These are phyloP conservation scores for Paralichthys olivaceus DNA, from an alignment of 2,113 vertebrate genomes.

Conservation along the genomic window DNA sequence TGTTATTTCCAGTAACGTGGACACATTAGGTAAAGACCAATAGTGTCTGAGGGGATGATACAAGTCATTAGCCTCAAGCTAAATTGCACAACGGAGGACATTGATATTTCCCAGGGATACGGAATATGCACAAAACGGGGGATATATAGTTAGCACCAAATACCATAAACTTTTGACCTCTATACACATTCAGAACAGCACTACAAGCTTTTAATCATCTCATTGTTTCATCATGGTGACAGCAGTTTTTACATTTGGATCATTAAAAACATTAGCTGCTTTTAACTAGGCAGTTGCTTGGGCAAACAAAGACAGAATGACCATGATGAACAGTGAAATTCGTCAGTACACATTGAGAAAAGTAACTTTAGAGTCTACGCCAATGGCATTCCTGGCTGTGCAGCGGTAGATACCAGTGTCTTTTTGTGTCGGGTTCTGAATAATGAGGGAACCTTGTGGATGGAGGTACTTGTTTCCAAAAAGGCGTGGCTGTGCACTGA, in stretches of 20 bases:
- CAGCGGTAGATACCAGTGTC: slow-evolving; percentile 91
- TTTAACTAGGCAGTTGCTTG: slow-evolving; percentile 71
- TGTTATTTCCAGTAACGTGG: background rate
- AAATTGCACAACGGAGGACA: background rate
- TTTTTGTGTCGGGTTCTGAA: slow-evolving; percentile 85
- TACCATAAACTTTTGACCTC: background rate
- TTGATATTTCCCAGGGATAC: slow-evolving; percentile 8
- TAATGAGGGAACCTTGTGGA: slow-evolving; percentile 89
- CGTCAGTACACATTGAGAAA: slow-evolving; percentile 89
- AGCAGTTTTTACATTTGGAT: slow-evolving; percentile 45
- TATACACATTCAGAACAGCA: slow-evolving; percentile 1
- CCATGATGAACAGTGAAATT: background rate
- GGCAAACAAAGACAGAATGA: slow-evolving; percentile 44
- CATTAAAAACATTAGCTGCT: slow-evolving; percentile 61
- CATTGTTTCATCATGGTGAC: slow-evolving; percentile 45
- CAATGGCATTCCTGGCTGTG: slow-evolving; percentile 89
- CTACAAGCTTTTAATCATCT: slow-evolving; percentile 7
- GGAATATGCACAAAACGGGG: too few relatives aligned
- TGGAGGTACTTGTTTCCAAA: slow-evolving; percentile 91
- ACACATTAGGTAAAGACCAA: background rate
- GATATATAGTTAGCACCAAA: background rate
- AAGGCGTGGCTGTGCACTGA: slow-evolving; percentile 84
- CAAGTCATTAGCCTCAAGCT: background rate
- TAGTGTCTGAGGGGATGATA: background rate
- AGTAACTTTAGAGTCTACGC: slow-evolving; percentile 88